Evolutionary conservation across 2,113 vertebrate species (phyloP).

Genomic region (Leptosomus discolor): DNA sequence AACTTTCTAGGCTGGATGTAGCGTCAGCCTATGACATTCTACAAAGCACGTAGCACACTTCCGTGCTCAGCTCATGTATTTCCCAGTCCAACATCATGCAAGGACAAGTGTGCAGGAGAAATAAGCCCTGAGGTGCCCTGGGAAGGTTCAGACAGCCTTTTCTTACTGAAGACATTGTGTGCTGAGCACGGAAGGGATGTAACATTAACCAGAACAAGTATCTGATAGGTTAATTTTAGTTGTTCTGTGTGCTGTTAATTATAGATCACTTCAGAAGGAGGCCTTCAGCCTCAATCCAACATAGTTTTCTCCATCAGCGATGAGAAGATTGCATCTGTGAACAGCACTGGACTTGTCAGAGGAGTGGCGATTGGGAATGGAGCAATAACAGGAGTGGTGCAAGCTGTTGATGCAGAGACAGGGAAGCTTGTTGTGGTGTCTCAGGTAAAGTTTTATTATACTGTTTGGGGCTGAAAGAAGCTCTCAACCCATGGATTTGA

Average conservation of each 20-base stretch:
- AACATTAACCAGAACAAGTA: not conserved
- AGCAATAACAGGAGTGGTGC: conserved; percentile 85
- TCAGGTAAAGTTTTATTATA: conserved; percentile 74
- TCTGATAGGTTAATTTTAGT: not conserved
- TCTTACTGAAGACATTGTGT: not conserved
- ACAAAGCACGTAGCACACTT: not conserved
- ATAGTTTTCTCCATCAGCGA: conserved; percentile 88
- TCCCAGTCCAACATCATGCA: not conserved
- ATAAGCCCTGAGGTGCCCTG: not conserved
- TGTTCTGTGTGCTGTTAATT: not conserved
- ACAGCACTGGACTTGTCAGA: conserved; percentile 78
- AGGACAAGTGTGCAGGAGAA: not conserved
- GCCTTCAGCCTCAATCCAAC: conserved; percentile 94
- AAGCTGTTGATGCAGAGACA: conserved; percentile 88
- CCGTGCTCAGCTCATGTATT: not conserved
- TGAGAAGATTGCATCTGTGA: conserved; percentile 77
- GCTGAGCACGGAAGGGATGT: not conserved
- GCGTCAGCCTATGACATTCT: not conserved
- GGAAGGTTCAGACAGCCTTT: not conserved
- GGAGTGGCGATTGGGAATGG: conserved; percentile 80
- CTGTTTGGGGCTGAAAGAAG: not conserved
- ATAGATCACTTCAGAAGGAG: conserved; percentile 93
- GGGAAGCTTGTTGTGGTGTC: conserved; percentile 87
- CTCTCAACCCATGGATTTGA: not conserved
- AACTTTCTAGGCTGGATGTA: not conserved